Evolutionary conservation across 2,888 invertebrate species (phyloP).

Genomic region (Cylloceria caligata): DNA sequence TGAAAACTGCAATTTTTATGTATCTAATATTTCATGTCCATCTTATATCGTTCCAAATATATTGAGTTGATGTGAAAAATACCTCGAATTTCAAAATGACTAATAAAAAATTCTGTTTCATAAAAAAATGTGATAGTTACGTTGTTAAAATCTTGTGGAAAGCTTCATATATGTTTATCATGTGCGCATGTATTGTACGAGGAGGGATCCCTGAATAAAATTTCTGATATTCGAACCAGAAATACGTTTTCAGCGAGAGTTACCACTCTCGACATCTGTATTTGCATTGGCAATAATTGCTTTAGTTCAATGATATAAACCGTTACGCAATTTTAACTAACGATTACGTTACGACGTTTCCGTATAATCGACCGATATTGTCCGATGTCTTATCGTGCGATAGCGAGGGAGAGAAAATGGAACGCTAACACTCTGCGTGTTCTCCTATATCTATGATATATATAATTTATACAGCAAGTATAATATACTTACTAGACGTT

Average conservation of each 20-base stretch:
- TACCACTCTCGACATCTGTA: constrained; percentile 5
- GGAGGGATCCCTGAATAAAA: background rate
- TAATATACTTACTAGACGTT: constrained; percentile 43
- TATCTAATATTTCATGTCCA: too few species aligned
- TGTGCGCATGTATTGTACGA: background rate
- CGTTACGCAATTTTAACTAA: constrained; percentile 66
- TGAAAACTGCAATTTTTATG: too few species aligned
- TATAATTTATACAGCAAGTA: constrained; percentile 11
- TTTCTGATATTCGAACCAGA: background rate
- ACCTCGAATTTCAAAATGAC: too few species aligned
- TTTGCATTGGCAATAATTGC: constrained; percentile 8
- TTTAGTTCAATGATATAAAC: background rate
- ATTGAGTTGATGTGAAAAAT: too few species aligned
- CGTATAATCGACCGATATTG: constrained; percentile 73
- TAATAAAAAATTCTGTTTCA: too few species aligned
- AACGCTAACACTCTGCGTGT: constrained; percentile 43
- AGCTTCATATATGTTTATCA: too few species aligned
- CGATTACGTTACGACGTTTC: constrained; percentile 81
- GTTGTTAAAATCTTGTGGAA: too few species aligned
- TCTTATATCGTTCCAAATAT: too few species aligned
- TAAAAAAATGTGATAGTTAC: too few species aligned
- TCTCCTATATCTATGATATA: background rate
- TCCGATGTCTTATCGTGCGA: constrained; percentile 60
- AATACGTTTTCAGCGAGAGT: background rate
- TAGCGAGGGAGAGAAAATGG: constrained; percentile 58